Evolutionary conservation across 35 echinoderm and acorn worm genomes (phyloP), one percentile per base, ranked within the genome.

Genomic region (Heliocidaris erythrogramma): DNA sequence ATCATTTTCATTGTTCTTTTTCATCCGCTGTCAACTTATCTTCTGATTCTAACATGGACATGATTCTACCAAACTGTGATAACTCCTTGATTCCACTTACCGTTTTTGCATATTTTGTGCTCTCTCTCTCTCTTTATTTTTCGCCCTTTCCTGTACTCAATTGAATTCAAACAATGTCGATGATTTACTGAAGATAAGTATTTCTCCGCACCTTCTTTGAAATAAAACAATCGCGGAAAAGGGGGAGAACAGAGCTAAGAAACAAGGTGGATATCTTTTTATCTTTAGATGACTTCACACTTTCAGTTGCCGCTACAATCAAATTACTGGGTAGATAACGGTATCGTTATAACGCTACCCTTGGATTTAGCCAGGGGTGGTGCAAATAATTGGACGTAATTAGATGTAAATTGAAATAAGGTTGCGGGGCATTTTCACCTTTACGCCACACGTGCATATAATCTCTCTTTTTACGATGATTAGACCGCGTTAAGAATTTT

Each of bases 321-420:
- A n/a, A 78, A 78, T 78, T 78, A 78, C 27, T 78, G n/a, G 21
- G 65, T 27, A 78, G 65, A 78, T 78, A 78, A 78, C 65, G 65
- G 65, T 78, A 78, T 27, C 65, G 65, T 78, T 78, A 78, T 21
- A 78, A 78, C 65, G 65, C 65, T 24, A 78, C 65, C 17, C 18
- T 78, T 78, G 65, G 18, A 78, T 78, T 78, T n/a, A n/a, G 65
- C 65, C 65, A 78, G 65, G 65, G 65, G 65, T 78, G 65, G 18
- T 21, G 18, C 27, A 27, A 24, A 78, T 78, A 78, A 78, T 78
- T 78, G 65, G 65, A 78, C 65, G 65, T 78, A 78, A 78, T 78
- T 78, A 78, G 65, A 78, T 78, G 21, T 78, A 78, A 78, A 78
- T 78, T 78, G 65, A 78, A 78, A 78, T 78, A 78, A n/a, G 65